These are phyloP conservation scores for Sebastiscus albofasciatus DNA, from an alignment of 2,797 vertebrate species.

Conservation along the genomic window DNA sequence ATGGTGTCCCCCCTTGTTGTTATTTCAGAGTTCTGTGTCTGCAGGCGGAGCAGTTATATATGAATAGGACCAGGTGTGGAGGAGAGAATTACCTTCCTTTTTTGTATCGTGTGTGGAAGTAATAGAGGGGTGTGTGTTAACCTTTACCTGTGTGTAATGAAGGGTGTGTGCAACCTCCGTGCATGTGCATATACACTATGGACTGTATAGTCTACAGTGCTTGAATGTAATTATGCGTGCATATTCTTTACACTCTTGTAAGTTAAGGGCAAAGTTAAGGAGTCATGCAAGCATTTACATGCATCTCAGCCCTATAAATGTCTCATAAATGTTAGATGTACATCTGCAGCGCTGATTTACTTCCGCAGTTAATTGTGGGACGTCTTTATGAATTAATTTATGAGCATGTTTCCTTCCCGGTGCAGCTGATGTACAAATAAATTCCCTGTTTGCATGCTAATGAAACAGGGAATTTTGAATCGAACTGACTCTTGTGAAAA, in stretches of 20 bases:
- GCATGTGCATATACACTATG: background rate
- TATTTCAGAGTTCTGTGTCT: slow-evolving; percentile 21
- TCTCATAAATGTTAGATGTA: slow-evolving; percentile 7
- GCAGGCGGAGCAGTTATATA: slow-evolving; percentile 5
- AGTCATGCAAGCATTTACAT: background rate
- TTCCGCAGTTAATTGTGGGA: background rate
- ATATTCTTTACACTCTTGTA: background rate
- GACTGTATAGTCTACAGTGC: too few species aligned
- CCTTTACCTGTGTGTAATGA: slow-evolving; percentile 23
- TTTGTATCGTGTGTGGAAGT: slow-evolving; percentile 22
- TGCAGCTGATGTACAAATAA: background rate
- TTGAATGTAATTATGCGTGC: background rate
- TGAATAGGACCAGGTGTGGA: slow-evolving; percentile 29
- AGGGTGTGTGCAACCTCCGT: slow-evolving; percentile 23
- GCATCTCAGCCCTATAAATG: background rate
- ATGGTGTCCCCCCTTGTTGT: background rate
- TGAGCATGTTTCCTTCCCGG: background rate
- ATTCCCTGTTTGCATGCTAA: background rate
- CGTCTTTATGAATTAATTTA: slow-evolving; percentile 7
- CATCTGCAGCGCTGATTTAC: slow-evolving; percentile 9
- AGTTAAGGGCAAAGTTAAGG: background rate
- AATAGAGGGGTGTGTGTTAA: slow-evolving; percentile 28
- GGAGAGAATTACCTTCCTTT: slow-evolving; percentile 45
- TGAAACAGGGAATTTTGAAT: background rate
- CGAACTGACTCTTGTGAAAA: background rate